A percentile compares a stretch with the other conserved stretches of the same genome.
Evolutionary conservation across 2,113 vertebrate species (phyloP).

Genomic region (Penelope pileata): DNA sequence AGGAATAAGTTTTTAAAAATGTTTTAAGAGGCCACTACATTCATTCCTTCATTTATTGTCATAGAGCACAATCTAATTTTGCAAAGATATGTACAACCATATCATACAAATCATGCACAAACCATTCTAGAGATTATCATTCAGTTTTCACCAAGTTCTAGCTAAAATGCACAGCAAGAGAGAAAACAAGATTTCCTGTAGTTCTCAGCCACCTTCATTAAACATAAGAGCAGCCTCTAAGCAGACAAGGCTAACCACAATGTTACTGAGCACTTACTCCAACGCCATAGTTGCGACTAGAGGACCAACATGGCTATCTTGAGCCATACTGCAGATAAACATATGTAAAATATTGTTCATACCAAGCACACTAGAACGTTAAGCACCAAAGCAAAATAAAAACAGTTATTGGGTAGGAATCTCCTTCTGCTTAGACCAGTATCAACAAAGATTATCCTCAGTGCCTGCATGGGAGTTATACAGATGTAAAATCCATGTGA

Average conservation of each 20-base stretch:
- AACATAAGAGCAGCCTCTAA: neutral
- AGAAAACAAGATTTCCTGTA: neutral
- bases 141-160: neutral
- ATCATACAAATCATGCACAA: neutral
- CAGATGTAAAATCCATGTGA: neutral
- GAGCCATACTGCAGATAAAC: neutral
- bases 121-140: neutral
- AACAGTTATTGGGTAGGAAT: neutral
- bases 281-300: neutral
- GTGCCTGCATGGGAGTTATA: neutral
- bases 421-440: neutral
- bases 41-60: neutral
- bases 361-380: neutral
- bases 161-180: neutral
- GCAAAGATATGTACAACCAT: neutral
- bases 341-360: neutral
- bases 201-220: neutral
- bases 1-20: neutral
- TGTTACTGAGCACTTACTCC: neutral
- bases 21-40: neutral
- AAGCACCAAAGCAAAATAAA: neutral
- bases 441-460: neutral
- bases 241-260: neutral
- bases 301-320: neutral
- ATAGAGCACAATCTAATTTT: neutral